phyloP scores from a whole-genome alignment of 2,888 invertebrate genomes.

The Stomorhina lunata region DNA sequence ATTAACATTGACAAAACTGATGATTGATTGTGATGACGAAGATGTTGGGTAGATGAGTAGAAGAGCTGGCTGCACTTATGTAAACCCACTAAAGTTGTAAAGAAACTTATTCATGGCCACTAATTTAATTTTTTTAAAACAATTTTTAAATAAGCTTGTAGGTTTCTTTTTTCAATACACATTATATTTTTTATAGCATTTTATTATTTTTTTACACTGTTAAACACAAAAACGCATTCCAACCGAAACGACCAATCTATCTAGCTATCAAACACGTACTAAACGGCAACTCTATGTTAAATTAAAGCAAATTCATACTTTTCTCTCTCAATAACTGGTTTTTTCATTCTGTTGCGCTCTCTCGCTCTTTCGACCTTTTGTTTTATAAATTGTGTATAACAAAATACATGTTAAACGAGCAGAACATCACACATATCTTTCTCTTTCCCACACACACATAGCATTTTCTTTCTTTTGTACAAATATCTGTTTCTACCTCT shows the following conservation, averaged over 20 bases:
- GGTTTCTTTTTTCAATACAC: background rate
- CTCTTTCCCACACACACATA: constrained; percentile 28
- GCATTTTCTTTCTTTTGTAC: background rate
- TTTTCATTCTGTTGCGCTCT: constrained; percentile 26
- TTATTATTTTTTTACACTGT: constrained; percentile 9
- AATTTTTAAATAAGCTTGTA: background rate
- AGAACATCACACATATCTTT: background rate
- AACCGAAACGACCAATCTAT: constrained; percentile 64
- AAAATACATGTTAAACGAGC: constrained; percentile 25
- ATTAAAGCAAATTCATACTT: constrained; percentile 19
- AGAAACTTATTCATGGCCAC: constrained; percentile 11
- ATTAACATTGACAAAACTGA: constrained; percentile 36
- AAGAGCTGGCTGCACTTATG: constrained; percentile 54
- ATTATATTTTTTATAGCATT: constrained; percentile 14
- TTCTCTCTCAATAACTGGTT: constrained; percentile 61
- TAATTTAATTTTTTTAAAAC: background rate
- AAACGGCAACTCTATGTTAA: constrained; percentile 63
- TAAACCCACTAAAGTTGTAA: constrained; percentile 45
- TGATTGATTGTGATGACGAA: constrained; percentile 8
- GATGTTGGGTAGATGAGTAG: background rate
- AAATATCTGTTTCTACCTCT: constrained; percentile 18
- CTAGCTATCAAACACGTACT: constrained; percentile 67
- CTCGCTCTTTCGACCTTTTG: constrained; percentile 28
- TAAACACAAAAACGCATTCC: constrained; percentile 25
- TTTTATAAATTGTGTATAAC: constrained; percentile 56